Percentiles rank a stretch among this genome's conserved stretches.
Evolutionary conservation across 2,797 vertebrate genomes (phyloP).

Genomic region (Cheirogaleus major): DNA sequence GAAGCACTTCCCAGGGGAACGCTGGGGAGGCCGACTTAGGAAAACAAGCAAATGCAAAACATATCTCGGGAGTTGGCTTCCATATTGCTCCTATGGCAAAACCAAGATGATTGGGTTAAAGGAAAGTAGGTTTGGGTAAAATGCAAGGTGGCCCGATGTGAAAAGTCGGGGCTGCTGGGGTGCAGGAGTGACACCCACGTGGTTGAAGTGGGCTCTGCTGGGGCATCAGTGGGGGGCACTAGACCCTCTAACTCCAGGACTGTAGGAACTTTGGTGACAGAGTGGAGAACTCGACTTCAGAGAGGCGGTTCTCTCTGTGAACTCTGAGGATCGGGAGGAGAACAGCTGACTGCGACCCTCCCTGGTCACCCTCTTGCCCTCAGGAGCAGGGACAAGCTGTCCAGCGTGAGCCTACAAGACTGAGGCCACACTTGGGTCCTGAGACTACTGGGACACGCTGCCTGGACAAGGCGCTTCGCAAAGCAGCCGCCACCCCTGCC

Average conservation of each 20-base stretch:
- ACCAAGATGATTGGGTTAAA: neutral
- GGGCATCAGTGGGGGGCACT: neutral
- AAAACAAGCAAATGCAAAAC: neutral
- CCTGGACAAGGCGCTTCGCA: neutral
- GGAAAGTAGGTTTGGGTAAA: neutral
- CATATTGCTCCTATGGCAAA: neutral
- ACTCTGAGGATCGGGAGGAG: neutral
- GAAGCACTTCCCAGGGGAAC: neutral
- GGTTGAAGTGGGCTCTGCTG: neutral
- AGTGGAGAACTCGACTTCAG: neutral
- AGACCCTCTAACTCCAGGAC: neutral
- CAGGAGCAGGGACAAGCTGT: neutral
- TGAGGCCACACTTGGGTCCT: neutral
- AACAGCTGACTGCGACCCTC: neutral
- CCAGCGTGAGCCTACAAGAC: neutral
- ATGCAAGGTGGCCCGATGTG: fast-evolving
- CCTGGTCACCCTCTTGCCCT: too few species aligned
- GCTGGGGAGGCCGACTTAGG: neutral
- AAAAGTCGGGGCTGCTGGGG: neutral
- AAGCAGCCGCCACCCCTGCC: neutral
- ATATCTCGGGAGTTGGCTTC: neutral
- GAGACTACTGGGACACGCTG: neutral
- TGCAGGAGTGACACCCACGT: fast-evolving
- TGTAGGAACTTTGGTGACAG: neutral
- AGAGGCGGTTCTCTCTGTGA: neutral